Evolutionary conservation across 2,888 invertebrate genomes (phyloP).

Genomic region (Phengaris alcon): DNA sequence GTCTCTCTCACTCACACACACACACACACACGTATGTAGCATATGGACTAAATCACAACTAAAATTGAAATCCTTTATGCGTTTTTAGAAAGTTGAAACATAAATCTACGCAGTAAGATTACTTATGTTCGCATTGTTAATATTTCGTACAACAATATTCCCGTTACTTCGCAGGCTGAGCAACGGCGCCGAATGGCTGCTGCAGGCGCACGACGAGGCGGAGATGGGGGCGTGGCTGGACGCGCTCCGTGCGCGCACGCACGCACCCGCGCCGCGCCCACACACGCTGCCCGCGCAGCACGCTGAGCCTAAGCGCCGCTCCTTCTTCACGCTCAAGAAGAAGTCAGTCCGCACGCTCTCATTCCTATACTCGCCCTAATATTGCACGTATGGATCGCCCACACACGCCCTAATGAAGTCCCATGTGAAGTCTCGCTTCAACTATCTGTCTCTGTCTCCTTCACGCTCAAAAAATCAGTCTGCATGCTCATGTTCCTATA

Average conservation of each 20-base stretch:
- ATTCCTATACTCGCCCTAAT: slow-evolving; percentile 57
- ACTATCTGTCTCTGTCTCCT: neutral
- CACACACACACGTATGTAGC: too few relatives aligned
- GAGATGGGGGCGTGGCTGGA: slow-evolving; percentile 97
- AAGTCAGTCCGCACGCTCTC: slow-evolving; percentile 80
- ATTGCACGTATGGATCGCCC: slow-evolving; percentile 36
- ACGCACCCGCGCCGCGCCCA: slow-evolving; percentile 88
- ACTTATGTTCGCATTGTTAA: too few relatives aligned
- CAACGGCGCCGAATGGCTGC: slow-evolving; percentile 97
- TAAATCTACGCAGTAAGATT: too few relatives aligned
- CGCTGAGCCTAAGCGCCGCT: slow-evolving; percentile 93
- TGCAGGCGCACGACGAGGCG: slow-evolving; percentile 97
- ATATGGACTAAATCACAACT: too few relatives aligned
- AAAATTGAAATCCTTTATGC: too few relatives aligned
- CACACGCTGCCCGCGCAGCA: slow-evolving; percentile 97
- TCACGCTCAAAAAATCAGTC: slow-evolving; percentile 46
- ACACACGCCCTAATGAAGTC: neutral
- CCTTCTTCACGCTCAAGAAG: slow-evolving; percentile 99
- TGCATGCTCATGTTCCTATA: neutral
- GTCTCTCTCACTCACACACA: too few relatives aligned
- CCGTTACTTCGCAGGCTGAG: slow-evolving; percentile 81
- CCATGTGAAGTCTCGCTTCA: slow-evolving; percentile 14
- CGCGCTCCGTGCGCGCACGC: slow-evolving; percentile 87
- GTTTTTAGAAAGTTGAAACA: too few relatives aligned
- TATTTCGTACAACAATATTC: neutral